Evolutionary conservation across 1,140 invertebrate species (phyloP).

Genomic region (Oreohelix idahoensis): DNA sequence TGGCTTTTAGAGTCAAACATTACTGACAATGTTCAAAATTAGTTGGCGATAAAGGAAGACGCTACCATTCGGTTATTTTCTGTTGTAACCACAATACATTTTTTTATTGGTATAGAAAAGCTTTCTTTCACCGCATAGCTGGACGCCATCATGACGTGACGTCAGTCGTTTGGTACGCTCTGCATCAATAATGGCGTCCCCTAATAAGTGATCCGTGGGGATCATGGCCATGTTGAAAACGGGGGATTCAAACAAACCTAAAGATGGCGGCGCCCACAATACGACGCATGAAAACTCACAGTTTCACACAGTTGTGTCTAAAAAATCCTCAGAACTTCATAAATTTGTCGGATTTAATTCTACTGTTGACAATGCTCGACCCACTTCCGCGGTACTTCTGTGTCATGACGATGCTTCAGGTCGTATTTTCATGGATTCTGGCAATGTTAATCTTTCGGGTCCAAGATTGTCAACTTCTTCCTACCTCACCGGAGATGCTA

Average conservation of each 20-base stretch:
- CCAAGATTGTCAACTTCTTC: neutral
- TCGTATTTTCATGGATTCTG: neutral
- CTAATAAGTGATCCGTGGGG: conserved; percentile 32
- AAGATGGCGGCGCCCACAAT: conserved; percentile 41
- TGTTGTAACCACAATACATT: too few relatives aligned
- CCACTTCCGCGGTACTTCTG: neutral
- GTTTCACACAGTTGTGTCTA: neutral
- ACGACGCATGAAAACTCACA: neutral
- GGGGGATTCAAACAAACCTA: conserved; percentile 12
- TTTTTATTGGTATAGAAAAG: too few relatives aligned
- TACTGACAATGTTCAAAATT: too few relatives aligned
- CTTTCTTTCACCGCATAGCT: too few relatives aligned
- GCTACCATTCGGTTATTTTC: too few relatives aligned
- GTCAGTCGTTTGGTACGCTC: conserved; percentile 27
- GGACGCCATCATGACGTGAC: neutral
- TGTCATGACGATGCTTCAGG: neutral
- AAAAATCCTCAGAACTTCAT: neutral
- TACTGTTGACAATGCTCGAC: neutral
- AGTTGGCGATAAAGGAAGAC: too few relatives aligned
- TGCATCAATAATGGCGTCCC: conserved; percentile 44
- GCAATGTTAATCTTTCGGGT: neutral
- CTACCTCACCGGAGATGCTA: neutral
- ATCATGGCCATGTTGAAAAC: conserved; percentile 33
- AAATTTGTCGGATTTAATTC: neutral
- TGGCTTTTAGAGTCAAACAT: too few relatives aligned